Percentiles rank a stretch among this genome's conserved stretches.
Evolutionary conservation across 2,113 vertebrate species (phyloP).

Genomic region (Tetraodon nigroviridis): DNA sequence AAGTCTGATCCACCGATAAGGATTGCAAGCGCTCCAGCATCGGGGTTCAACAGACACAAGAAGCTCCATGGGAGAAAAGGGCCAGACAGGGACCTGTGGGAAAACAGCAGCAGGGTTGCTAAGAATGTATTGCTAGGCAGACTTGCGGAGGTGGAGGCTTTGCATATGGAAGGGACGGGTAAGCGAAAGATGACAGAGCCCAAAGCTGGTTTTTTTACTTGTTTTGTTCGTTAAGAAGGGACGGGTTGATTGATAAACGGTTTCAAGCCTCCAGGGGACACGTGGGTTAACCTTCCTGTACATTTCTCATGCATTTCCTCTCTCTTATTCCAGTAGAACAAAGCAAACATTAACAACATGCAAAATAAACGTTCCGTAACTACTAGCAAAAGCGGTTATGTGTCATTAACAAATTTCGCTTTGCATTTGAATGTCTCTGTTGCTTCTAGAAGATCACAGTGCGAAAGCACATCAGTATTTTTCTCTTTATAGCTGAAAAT

Average conservation of each 20-base stretch:
- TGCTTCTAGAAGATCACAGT: too few species aligned
- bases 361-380: background rate
- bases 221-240: conserved; percentile 30
- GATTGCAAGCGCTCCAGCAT: conserved; percentile 26
- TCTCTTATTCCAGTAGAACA: conserved; percentile 1
- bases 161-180: conserved; percentile 35
- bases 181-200: conserved; percentile 55
- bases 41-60: conserved; percentile 33
- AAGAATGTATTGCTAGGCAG: conserved; percentile 22
- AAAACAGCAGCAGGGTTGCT: conserved; percentile 22
- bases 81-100: conserved; percentile 32
- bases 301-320: conserved; percentile 29
- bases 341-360: background rate
- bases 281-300: conserved; percentile 51
- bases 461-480: too few species aligned
- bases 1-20: conserved; percentile 63
- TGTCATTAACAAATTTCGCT: conserved; percentile 2
- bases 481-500: background rate
- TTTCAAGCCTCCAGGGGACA: conserved; percentile 31
- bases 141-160: conserved; percentile 2
- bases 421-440: background rate
- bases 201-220: conserved; percentile 43
- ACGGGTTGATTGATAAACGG: conserved; percentile 61
- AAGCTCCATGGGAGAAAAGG: conserved; percentile 13
- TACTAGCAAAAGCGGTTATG: background rate